Evolutionary conservation across 2,113 vertebrate genomes (phyloP).

Genomic region (Pseudolaguvia tuberculata): DNA sequence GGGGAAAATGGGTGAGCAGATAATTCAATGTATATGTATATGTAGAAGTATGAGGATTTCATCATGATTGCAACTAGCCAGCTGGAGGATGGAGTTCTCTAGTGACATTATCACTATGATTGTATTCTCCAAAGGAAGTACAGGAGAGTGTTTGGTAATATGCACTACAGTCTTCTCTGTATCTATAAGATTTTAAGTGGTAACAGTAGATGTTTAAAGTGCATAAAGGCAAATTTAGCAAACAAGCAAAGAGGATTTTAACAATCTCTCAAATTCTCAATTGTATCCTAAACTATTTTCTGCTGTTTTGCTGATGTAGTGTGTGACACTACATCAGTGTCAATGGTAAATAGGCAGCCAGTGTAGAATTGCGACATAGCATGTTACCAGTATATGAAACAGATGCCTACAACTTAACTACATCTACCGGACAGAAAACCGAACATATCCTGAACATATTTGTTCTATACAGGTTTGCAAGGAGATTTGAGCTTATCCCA

Average conservation of each 20-base stretch:
- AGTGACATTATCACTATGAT: not conserved
- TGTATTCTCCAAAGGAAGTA: not conserved
- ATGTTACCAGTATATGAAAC: too few species aligned
- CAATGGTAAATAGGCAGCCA: too few species aligned
- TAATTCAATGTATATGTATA: not conserved
- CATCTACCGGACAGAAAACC: too few species aligned
- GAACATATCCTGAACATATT: not conserved
- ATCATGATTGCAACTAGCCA: not conserved
- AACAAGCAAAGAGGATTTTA: not conserved
- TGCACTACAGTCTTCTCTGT: not conserved
- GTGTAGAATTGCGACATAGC: too few species aligned
- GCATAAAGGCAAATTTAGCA: not conserved
- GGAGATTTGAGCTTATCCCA: too few species aligned
- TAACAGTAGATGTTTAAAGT: too few species aligned
- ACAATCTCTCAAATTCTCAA: not conserved
- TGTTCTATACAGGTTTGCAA: too few species aligned
- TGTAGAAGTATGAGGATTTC: slow-evolving; percentile 13
- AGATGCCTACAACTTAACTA: too few species aligned
- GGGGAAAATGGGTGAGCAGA: not conserved
- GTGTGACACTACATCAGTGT: too few species aligned
- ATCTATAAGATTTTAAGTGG: not conserved
- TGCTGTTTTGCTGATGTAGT: not conserved
- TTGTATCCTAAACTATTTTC: not conserved
- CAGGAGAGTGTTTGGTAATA: not conserved
- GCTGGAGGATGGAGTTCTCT: not conserved